phyloP scores from a whole-genome alignment of 1,140 invertebrate genomes.

The Trialeurodes vaporariorum region DNA sequence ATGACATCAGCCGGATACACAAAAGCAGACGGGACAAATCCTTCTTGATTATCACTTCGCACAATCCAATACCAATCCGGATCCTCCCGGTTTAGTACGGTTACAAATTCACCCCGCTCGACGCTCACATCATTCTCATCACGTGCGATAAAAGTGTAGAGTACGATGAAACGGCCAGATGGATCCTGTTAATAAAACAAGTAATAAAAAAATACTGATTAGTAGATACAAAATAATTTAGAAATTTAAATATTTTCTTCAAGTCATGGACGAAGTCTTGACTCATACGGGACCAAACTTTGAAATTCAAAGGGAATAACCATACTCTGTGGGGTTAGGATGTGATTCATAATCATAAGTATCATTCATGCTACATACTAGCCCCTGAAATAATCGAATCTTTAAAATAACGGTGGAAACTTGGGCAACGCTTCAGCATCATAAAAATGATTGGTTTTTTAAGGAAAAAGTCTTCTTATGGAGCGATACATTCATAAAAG shows the following conservation, averaged over 20 bases:
- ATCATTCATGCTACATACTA: too few relatives aligned
- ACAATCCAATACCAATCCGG: conserved; percentile 94
- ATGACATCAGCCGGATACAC: conserved; percentile 79
- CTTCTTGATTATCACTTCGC: conserved; percentile 81
- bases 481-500: too few relatives aligned
- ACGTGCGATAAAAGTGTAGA: conserved; percentile 83
- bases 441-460: too few relatives aligned
- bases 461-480: too few relatives aligned
- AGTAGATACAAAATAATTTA: conserved; percentile 9
- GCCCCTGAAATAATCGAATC: too few relatives aligned
- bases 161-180: conserved; percentile 76
- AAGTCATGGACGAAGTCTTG: too few relatives aligned
- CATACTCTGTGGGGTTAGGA: too few relatives aligned
- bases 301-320: too few relatives aligned
- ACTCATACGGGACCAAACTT: too few relatives aligned
- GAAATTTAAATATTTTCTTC: conserved; percentile 5
- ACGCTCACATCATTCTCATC: conserved; percentile 93
- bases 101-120: conserved; percentile 86
- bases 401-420: too few relatives aligned
- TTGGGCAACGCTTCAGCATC: too few relatives aligned
- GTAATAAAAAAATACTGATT: conserved; percentile 15
- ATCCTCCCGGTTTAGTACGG: conserved; percentile 85
- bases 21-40: conserved; percentile 90
- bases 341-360: too few relatives aligned
- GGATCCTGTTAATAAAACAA: conserved; percentile 45